phyloP scores from a whole-genome alignment of 2,113 vertebrate species.

The Malurus elegans region DNA sequence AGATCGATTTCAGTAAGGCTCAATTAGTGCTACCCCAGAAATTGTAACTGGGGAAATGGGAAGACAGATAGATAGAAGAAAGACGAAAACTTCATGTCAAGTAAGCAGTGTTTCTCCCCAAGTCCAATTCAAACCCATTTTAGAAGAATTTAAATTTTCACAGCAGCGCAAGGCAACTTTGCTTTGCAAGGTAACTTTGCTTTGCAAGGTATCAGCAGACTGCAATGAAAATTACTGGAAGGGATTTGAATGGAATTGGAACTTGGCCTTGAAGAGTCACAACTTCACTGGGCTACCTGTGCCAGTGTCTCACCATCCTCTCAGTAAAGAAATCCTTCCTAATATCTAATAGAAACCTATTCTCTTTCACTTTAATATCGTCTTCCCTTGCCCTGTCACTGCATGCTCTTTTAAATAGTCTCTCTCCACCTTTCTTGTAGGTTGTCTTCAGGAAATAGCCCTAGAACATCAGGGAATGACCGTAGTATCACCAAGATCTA shows the following conservation, averaged over 20 bases:
- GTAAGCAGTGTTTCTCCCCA: not conserved
- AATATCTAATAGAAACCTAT: not conserved
- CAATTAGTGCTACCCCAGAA: slow-evolving; percentile 13
- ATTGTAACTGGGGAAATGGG: not conserved
- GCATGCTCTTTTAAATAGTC: not conserved
- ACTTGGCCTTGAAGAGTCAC: not conserved
- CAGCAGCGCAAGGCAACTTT: not conserved
- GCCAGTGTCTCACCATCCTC: not conserved
- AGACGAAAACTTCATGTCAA: not conserved
- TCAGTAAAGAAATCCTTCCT: not conserved
- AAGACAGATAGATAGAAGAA: not conserved
- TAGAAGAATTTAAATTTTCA: not conserved
- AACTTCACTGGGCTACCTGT: not conserved
- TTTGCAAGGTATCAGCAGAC: not conserved
- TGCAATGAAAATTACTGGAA: not conserved
- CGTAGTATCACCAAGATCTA: fast-evolving
- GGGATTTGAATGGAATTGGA: not conserved
- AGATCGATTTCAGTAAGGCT: not conserved
- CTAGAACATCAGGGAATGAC: not conserved
- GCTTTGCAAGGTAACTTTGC: not conserved
- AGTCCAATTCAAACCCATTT: not conserved
- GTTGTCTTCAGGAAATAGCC: not conserved
- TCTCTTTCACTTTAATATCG: not conserved
- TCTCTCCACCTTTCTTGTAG: not conserved
- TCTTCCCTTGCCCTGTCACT: not conserved